Percentiles rank a stretch among this genome's conserved stretches.
phyloP scores from a whole-genome alignment of 2,888 invertebrate species.

The Chrysolina americana region DNA sequence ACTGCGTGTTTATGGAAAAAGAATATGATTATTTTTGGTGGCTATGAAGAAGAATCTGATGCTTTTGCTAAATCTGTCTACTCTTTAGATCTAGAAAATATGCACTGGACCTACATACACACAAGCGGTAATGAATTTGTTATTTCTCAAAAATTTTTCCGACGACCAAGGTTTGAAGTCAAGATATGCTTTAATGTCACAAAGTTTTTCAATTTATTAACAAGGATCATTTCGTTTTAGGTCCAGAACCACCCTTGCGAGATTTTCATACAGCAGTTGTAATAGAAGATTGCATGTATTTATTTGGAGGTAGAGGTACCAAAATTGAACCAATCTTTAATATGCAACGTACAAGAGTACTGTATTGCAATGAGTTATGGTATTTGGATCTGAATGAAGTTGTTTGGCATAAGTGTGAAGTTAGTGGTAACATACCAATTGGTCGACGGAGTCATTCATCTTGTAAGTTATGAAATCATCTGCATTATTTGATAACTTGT shows the following conservation, averaged over 20 bases:
- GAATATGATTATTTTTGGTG: conserved; percentile 92
- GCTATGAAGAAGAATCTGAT: conserved; percentile 88
- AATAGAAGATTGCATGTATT: conserved; percentile 84
- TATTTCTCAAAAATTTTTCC: too few species aligned
- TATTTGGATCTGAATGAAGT: conserved; percentile 81
- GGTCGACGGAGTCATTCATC: conserved; percentile 93
- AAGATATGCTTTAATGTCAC: too few species aligned
- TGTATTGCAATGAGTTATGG: conserved; percentile 84
- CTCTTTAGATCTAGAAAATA: conserved; percentile 80
- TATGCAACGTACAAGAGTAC: conserved; percentile 78
- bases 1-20: conserved; percentile 86
- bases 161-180: too few species aligned
- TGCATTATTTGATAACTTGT: neutral
- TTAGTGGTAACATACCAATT: conserved; percentile 78
- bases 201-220: neutral
- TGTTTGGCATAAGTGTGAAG: conserved; percentile 78
- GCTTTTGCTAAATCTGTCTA: conserved; percentile 86
- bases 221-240: conserved; percentile 47
- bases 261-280: conserved; percentile 93
- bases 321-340: conserved; percentile 70
- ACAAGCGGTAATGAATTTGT: conserved; percentile 71
- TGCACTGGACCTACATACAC: conserved; percentile 80
- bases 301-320: conserved; percentile 89
- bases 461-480: conserved; percentile 74
- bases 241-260: conserved; percentile 73